These are phyloP conservation scores for Phalacrocorax carbo DNA, from an alignment of 2,113 vertebrate genomes.

Conservation along the genomic window DNA sequence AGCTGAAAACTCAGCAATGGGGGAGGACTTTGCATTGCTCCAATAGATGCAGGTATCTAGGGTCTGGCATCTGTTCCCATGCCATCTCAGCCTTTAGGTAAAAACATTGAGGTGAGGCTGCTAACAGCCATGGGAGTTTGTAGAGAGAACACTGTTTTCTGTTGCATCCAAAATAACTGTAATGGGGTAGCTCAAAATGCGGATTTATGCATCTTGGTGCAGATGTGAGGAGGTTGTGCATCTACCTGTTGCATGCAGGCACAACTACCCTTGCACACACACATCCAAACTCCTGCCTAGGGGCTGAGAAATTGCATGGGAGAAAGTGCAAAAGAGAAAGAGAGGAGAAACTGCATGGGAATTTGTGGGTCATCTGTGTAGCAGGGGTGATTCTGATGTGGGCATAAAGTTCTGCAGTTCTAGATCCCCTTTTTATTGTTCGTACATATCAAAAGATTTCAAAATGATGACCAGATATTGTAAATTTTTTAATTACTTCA, in stretches of 20 bases:
- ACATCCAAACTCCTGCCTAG: background rate
- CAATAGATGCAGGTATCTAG: too few species aligned
- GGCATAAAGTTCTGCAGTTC: background rate
- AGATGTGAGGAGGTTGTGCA: background rate
- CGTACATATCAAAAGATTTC: background rate
- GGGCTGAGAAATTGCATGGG: fast-evolving
- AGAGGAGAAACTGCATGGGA: background rate
- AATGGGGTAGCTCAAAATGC: background rate
- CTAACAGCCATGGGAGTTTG: too few species aligned
- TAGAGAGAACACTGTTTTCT: background rate
- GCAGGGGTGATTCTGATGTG: background rate
- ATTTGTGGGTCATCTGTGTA: background rate
- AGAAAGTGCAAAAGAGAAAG: background rate
- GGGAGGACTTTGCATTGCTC: background rate
- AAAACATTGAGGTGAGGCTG: background rate
- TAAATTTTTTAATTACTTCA: background rate
- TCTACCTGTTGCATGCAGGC: fast-evolving
- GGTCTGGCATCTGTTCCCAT: background rate
- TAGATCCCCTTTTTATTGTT: background rate
- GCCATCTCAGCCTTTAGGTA: background rate
- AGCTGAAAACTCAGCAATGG: background rate
- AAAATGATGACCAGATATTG: background rate
- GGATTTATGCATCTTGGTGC: background rate
- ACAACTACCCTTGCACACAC: fast-evolving
- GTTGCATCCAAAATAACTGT: background rate